Conservation (phyloP, 2,888 invertebrate species). For the Acanthosepion pharaonis region DNA sequence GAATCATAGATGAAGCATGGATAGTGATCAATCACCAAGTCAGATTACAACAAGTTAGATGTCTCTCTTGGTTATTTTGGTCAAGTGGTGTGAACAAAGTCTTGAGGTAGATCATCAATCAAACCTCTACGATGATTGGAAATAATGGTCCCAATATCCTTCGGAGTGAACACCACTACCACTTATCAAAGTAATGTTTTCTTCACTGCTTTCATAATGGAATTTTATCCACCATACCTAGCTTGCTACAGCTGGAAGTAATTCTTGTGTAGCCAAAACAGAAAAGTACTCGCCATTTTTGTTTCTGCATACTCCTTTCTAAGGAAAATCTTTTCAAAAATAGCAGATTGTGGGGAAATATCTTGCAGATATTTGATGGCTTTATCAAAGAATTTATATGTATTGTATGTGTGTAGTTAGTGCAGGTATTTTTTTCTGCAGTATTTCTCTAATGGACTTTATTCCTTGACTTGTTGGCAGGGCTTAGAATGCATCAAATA, state of each 20-base stretch:
- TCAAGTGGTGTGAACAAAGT: not conserved
- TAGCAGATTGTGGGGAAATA: no score
- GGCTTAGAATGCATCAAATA: no score
- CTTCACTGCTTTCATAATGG: not conserved
- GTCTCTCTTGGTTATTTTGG: conserved; percentile 22
- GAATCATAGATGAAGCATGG: not conserved
- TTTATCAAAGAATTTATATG: no score
- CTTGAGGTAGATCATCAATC: not conserved
- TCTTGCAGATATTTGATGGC: no score
- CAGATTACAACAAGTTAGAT: not conserved
- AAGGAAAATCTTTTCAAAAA: not conserved
- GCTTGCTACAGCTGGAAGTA: not conserved
- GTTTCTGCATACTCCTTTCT: not conserved
- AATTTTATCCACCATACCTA: not conserved
- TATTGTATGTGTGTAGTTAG: no score
- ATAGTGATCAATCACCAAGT: not conserved
- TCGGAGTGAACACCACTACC: not conserved
- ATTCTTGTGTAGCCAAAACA: not conserved
- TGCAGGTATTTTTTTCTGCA: no score
- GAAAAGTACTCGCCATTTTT: not conserved
- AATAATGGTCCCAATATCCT: not conserved
- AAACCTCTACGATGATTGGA: not conserved
- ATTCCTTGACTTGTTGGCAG: no score
- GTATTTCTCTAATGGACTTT: no score
- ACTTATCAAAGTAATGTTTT: not conserved